A percentile compares a stretch with the other conserved stretches of the same genome.
phyloP scores from a whole-genome alignment of 2,797 vertebrate species.

The Caiman crocodilus region DNA sequence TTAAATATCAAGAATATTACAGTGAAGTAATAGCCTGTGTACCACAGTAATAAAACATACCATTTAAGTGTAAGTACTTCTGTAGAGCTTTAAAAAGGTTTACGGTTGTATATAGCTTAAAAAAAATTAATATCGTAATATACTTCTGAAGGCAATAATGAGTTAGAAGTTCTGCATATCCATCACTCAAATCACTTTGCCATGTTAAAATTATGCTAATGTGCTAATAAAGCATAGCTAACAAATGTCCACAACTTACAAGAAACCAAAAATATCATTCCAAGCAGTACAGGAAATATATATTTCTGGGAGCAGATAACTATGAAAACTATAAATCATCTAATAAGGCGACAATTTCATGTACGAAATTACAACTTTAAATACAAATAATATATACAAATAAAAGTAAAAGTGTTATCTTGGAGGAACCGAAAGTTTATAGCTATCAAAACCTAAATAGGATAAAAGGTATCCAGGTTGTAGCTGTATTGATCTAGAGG shows the following conservation, averaged over 20 bases:
- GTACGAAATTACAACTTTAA: background rate
- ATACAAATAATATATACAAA: background rate
- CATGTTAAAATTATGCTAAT: background rate
- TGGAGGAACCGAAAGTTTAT: background rate
- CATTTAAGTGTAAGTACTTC: background rate
- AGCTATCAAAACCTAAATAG: background rate
- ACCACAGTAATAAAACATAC: background rate
- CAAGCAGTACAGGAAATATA: background rate
- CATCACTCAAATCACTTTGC: background rate
- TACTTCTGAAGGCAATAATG: background rate
- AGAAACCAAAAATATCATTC: background rate
- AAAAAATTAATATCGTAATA: background rate
- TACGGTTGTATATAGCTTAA: background rate
- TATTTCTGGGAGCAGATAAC: background rate
- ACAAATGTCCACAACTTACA: background rate
- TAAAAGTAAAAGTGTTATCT: background rate
- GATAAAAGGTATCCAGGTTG: no score
- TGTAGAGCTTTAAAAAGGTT: background rate
- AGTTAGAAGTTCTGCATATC: background rate
- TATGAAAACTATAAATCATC: background rate
- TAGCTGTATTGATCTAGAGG: no score
- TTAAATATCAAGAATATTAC: background rate
- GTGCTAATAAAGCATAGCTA: background rate
- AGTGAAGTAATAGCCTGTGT: background rate
- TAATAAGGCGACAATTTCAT: background rate